Conservation (phyloP, 2,113 vertebrate genomes). For the Pelusios castaneus region DNA sequence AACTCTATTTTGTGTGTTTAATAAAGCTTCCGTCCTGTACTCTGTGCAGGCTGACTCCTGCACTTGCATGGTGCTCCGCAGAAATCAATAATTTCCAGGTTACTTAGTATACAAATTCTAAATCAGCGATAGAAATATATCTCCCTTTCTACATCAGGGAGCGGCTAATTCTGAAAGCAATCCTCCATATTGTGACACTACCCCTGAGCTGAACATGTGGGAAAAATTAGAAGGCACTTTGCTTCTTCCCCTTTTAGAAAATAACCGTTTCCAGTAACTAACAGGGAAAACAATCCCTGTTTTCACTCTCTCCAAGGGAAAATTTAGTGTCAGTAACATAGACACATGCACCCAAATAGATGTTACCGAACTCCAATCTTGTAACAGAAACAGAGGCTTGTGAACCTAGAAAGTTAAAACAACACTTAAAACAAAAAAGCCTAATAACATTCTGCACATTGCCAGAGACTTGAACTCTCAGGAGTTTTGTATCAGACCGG, state of each 20-base stretch:
- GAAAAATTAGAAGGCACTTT: background rate
- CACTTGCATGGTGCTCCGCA: background rate
- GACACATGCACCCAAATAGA: background rate
- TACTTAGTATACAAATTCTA: background rate
- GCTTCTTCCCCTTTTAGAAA: background rate
- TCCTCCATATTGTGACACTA: background rate
- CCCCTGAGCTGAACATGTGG: background rate
- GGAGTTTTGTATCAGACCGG: background rate
- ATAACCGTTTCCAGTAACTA: background rate
- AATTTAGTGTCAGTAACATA: background rate
- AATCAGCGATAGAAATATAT: background rate
- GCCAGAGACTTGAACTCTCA: background rate
- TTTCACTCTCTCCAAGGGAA: background rate
- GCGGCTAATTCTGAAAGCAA: background rate
- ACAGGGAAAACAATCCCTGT: background rate
- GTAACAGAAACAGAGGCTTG: background rate
- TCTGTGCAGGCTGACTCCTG: background rate
- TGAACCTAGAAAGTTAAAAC: background rate
- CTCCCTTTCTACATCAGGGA: background rate
- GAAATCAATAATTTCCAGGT: background rate
- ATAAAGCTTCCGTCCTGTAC: background rate
- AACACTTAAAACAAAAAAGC: background rate
- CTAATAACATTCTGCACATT: background rate
- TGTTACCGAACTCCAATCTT: background rate
- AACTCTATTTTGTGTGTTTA: background rate